Evolutionary conservation across 2,113 vertebrate species (phyloP), one percentile per base, ranked within the genome.

Genomic region (Alethe diademata): DNA sequence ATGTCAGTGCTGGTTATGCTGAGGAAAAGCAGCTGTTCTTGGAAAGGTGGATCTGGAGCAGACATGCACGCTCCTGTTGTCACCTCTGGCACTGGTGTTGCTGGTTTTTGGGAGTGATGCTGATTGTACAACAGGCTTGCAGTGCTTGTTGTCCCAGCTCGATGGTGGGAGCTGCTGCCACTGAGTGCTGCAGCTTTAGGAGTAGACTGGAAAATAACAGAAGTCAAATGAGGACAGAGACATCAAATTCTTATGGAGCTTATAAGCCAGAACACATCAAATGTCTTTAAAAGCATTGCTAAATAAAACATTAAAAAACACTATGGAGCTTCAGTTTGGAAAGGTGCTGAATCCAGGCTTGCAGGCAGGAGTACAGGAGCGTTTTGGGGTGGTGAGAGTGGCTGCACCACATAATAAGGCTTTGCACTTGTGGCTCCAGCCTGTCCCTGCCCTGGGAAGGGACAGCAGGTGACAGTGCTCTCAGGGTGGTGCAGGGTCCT

Each of bases 1-100:
- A 0, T 40, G 40, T 73, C 0, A 0, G 20, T 62, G 26, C 31
- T 78, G 51, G 14, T 50, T 5, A 0, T 43, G 33, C 19, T 74
- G 47, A 35, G 36, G 25, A 57, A 26, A 33, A 73, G 56, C 38
- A 33, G 38, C 33, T 54, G 20, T 29, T 26, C n/a, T 72, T 78
- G 69, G 71, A 47, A 81, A 51, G 1, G 12, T 19, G 42, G n/a
- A 43, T 19, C 20, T n/a, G 69, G 28, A 89, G 58, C 19, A 67
- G 74, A 47, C 19, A 12, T 11, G 19, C 9, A 14, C 11, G 24
- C 0, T 7, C 28, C 36, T 69, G 11, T 40, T 19, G 1, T 28
- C 42, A 28, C 50, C 54, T 80, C 60, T 54, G 43, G 40, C 19
- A 35, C 4, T 88, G 36, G 38, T 53, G 29, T 12, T 53, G 50